Base-by-base conservation (phyloP, 2,888 invertebrate genomes). In the Sphaerophoria rueppellii region DNA sequence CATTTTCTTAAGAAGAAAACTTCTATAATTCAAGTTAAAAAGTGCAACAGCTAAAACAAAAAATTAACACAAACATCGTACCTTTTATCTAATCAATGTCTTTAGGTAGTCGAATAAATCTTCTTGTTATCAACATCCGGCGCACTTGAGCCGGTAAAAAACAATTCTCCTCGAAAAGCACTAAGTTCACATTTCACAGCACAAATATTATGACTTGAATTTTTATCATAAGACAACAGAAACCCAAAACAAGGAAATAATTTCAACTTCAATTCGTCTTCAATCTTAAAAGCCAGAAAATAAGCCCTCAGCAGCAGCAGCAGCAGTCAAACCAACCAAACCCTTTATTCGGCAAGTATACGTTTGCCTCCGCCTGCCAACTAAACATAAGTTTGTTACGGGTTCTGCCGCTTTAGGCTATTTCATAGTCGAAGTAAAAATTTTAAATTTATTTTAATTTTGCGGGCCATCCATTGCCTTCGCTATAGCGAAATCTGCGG, bases 371-470 rank as follows among this genome's bases (percentile, higher is more conserved):
- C 50, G 12, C 6, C 40, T 14, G 14, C 35, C 57, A 12, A 54
- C 52, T 54, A 54, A 67, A 52, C 40, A 67, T 43, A 32, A 14
- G 12, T 54, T 54, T 32, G 9, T 37, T 54, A 54, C 54, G 24
- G 67, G 40, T 55, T 34, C 34, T 40, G 14, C 55, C 67, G 48
- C 50, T 12, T 65, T 16, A 2, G 79, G 67, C 4, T 61, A 71
- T 65, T 82, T 74, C 63, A 70, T 60, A 57, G 46, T 65, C 57
- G 52, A 48, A 70, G 63, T 82, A 74, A 79, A 73, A 65, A 58
- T 57, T 60, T 70, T 61, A 78, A 82, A 82, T 78, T 82, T 82
- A 78, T 82, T 82, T 73, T 73, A 82, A 82, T 73, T 78, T 70
- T 43, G n/a, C 35, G 9, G 50, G 0, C 14, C 52, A 57, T 32